Conservation (phyloP, 2,888 invertebrate species). For the Drosophila paramelanica region DNA sequence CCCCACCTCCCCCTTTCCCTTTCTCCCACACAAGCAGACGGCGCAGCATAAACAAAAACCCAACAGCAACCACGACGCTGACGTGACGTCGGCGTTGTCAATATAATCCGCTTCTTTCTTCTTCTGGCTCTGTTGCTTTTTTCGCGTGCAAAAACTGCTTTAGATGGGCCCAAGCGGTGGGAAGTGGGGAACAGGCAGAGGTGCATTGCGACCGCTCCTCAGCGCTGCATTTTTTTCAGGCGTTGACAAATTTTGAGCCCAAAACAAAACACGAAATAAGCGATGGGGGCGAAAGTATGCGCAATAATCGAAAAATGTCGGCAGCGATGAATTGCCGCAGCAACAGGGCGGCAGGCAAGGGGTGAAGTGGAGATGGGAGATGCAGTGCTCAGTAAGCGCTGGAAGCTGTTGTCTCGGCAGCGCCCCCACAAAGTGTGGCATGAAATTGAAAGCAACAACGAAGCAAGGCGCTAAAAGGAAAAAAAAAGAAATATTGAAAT, state of each 20-base stretch:
- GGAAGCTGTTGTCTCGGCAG: constrained; percentile 45
- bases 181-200: not conserved
- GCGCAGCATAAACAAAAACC: constrained; percentile 43
- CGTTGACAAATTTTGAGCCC: constrained; percentile 75
- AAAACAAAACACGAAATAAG: constrained; percentile 64
- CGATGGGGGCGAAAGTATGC: constrained; percentile 63
- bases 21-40: not conserved
- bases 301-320: constrained; percentile 79
- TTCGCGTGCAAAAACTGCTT: constrained; percentile 18
- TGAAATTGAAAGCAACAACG: constrained; percentile 73
- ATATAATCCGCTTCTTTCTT: constrained; percentile 54
- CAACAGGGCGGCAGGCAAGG: not conserved
- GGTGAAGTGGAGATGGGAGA: not conserved
- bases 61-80: constrained; percentile 39
- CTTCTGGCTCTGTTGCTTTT: constrained; percentile 11
- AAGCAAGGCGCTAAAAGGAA: constrained; percentile 23
- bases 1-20: not conserved
- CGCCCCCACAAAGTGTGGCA: constrained; percentile 41
- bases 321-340: constrained; percentile 43
- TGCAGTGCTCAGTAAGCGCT: constrained; percentile 20
- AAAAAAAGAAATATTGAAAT: constrained; percentile 57
- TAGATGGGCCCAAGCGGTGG: not conserved
- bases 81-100: constrained; percentile 48
- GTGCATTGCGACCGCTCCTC: constrained; percentile 19
- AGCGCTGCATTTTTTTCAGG: constrained; percentile 64